These are phyloP conservation scores for Dynastes tityus DNA, from an alignment of 2,888 invertebrate species.

Conservation along the genomic window DNA sequence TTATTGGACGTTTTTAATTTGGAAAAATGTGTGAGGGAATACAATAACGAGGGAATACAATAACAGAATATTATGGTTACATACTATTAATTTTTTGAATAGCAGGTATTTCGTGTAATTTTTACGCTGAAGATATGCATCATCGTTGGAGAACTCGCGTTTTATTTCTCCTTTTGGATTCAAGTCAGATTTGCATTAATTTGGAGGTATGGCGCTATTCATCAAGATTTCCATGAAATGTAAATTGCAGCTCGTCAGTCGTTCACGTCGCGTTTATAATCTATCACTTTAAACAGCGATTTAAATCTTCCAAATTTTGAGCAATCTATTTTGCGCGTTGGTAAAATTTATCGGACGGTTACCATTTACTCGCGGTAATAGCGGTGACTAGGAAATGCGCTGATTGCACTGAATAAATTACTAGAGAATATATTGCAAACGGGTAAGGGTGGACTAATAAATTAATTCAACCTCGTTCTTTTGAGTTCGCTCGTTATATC, in stretches of 20 bases:
- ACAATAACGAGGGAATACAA: no score
- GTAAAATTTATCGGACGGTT: slow-evolving; percentile 25
- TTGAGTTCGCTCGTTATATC: no score
- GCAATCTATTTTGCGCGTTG: slow-evolving; percentile 12
- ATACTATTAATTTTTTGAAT: no score
- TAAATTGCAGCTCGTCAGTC: slow-evolving; percentile 36
- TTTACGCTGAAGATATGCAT: no score
- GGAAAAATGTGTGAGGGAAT: no score
- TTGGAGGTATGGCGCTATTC: slow-evolving; percentile 1
- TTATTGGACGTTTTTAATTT: no score
- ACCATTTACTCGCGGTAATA: slow-evolving; percentile 3
- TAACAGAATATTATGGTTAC: no score
- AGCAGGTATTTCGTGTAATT: no score
- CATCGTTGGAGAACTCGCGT: no score
- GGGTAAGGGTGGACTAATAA: no score
- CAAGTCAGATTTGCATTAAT: no score
- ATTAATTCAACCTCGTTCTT: neutral
- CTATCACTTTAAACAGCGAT: slow-evolving; percentile 40
- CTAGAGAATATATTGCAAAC: neutral
- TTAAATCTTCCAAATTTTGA: slow-evolving; percentile 31
- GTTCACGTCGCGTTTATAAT: slow-evolving; percentile 17
- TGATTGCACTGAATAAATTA: slow-evolving; percentile 20
- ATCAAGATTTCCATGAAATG: slow-evolving; percentile 39
- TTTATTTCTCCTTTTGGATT: no score
- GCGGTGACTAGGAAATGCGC: slow-evolving; percentile 22